phyloP scores from a whole-genome alignment of 2,888 invertebrate genomes.

The Melinaea marsaeus region DNA sequence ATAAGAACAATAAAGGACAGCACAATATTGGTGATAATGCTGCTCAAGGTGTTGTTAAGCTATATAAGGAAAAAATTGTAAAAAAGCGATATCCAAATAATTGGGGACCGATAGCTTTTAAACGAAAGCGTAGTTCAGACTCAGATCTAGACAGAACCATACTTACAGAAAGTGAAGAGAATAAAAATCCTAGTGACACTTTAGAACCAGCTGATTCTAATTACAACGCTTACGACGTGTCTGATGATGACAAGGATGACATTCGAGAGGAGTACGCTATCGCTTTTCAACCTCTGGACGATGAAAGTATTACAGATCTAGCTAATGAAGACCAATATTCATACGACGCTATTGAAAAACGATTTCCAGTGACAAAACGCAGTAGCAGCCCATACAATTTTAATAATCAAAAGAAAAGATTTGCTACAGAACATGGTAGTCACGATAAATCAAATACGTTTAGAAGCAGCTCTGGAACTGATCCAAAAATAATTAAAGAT shows the following conservation, averaged over 20 bases:
- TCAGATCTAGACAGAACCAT: constrained; percentile 44
- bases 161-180: constrained; percentile 51
- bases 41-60: constrained; percentile 66
- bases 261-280: constrained; percentile 69
- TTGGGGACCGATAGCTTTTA: constrained; percentile 75
- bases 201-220: constrained; percentile 46
- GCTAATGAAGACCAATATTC: constrained; percentile 64
- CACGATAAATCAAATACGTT: constrained; percentile 55
- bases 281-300: constrained; percentile 71
- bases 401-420: constrained; percentile 55
- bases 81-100: constrained; percentile 67
- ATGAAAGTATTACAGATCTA: constrained; percentile 59
- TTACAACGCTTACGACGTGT: constrained; percentile 57
- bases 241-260: constrained; percentile 66
- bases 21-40: constrained; percentile 51
- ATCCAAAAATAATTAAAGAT: constrained; percentile 83
- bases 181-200: constrained; percentile 42
- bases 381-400: constrained; percentile 70
- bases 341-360: constrained; percentile 72
- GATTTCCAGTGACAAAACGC: constrained; percentile 82
- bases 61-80: constrained; percentile 68
- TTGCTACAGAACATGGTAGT: constrained; percentile 52
- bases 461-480: constrained; percentile 76
- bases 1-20: constrained; percentile 67
- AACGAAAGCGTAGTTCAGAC: constrained; percentile 69